phyloP scores from a whole-genome alignment of 2,888 invertebrate genomes.

The Tolmerus cingulatus region DNA sequence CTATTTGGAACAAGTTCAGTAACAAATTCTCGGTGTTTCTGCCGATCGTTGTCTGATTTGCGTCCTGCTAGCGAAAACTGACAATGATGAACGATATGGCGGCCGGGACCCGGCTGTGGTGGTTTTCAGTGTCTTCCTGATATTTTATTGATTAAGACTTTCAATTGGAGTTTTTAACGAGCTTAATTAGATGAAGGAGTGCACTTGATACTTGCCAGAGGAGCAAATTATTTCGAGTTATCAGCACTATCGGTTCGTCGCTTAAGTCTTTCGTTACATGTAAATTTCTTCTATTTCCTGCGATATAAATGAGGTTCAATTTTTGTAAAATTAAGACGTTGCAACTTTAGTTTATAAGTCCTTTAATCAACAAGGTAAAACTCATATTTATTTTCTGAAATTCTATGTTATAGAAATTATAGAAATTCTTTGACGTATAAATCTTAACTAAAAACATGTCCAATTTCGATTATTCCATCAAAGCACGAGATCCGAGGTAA shows the following conservation, averaged over 20 bases:
- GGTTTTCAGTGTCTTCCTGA: background rate
- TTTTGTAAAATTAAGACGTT: background rate
- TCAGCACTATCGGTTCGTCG: background rate
- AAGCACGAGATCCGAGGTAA: too few relatives aligned
- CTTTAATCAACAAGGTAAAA: too few relatives aligned
- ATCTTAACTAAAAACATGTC: too few relatives aligned
- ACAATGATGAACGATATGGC: constrained; percentile 42
- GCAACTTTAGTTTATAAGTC: background rate
- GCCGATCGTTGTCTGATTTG: constrained; percentile 44
- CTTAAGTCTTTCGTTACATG: background rate
- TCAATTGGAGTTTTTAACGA: background rate
- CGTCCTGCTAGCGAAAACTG: constrained; percentile 32
- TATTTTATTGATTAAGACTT: background rate
- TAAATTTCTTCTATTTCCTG: background rate
- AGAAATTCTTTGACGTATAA: too few relatives aligned
- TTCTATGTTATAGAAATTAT: too few relatives aligned
- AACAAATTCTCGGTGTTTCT: constrained; percentile 40
- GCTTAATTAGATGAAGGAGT: background rate
- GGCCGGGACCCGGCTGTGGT: background rate
- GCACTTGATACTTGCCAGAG: background rate
- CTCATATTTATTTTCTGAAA: too few relatives aligned
- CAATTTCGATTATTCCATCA: too few relatives aligned
- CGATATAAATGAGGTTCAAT: background rate
- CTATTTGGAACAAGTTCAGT: constrained; percentile 40
- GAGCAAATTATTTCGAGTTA: background rate